These are phyloP conservation scores for Eulacestoma nigropectus DNA, from an alignment of 2,113 vertebrate genomes.

Conservation along the genomic window DNA sequence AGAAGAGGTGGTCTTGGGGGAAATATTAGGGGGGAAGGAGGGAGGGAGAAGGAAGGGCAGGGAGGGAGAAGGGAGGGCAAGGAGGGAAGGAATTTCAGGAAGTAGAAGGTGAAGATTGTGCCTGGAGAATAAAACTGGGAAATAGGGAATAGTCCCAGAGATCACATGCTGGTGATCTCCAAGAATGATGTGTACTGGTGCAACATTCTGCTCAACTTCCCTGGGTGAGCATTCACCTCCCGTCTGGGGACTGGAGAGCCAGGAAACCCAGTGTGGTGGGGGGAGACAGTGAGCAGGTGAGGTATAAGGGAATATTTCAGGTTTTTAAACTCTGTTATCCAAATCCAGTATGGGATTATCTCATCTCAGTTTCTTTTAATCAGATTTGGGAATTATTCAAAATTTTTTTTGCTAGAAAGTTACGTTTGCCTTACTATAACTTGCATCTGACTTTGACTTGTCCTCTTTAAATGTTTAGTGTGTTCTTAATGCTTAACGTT, in stretches of 20 bases:
- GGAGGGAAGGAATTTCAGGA: too few relatives aligned
- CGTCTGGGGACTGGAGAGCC: fast-evolving
- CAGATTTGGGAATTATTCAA: background rate
- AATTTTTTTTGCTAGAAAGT: background rate
- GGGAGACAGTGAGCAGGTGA: background rate
- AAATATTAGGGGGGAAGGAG: background rate
- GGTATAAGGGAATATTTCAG: background rate
- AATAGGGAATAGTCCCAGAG: background rate
- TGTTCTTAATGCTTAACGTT: background rate
- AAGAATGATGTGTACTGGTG: fast-evolving
- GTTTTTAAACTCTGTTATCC: background rate
- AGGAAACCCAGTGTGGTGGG: fast-evolving
- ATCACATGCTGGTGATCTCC: background rate
- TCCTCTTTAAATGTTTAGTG: background rate
- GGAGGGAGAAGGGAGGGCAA: background rate
- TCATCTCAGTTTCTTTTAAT: background rate
- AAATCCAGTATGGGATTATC: background rate
- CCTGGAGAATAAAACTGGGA: background rate
- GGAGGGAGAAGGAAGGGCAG: background rate
- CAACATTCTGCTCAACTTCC: background rate
- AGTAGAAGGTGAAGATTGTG: background rate
- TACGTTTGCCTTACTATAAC: background rate
- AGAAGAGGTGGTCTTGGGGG: background rate
- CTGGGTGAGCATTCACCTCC: background rate
- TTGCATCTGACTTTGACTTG: background rate